Evolutionary conservation across 2,888 invertebrate genomes (phyloP).

Genomic region (Pristionchus fissidentatus): DNA sequence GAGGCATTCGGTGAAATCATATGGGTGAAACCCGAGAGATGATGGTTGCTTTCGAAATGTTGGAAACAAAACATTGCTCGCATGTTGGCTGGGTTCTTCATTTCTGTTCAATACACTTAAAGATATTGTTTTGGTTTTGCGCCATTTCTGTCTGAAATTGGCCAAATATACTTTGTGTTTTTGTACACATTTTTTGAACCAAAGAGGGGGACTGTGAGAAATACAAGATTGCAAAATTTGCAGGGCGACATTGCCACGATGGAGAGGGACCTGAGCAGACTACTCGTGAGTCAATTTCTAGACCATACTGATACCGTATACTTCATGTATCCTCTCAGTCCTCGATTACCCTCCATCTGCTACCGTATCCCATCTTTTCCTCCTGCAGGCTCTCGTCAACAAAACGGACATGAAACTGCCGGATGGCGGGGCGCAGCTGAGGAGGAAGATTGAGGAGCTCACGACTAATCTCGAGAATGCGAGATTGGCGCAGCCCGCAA

Average conservation of each 20-base stretch:
- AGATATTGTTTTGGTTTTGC: too few species aligned
- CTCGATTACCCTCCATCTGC: background rate
- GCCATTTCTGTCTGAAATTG: too few species aligned
- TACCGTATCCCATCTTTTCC: background rate
- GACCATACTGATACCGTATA: background rate
- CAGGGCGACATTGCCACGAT: constrained; percentile 22
- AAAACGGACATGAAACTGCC: background rate
- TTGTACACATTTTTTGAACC: too few species aligned
- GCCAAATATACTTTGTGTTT: background rate
- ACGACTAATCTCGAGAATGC: constrained; percentile 25
- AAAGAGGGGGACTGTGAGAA: too few species aligned
- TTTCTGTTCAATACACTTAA: too few species aligned
- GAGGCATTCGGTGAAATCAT: too few species aligned
- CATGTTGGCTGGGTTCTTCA: too few species aligned
- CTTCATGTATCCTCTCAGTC: background rate
- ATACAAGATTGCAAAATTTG: background rate
- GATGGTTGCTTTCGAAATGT: too few species aligned
- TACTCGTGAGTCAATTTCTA: background rate
- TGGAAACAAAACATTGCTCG: too few species aligned
- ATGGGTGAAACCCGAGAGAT: too few species aligned
- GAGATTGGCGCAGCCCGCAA: constrained; percentile 22
- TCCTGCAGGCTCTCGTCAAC: background rate
- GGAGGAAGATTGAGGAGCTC: constrained; percentile 27
- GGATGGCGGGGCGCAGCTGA: constrained; percentile 21
- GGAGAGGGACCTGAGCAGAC: constrained; percentile 6